Base-by-base conservation (phyloP, 2,113 vertebrate genomes). In the Heterocephalus glaber region DNA sequence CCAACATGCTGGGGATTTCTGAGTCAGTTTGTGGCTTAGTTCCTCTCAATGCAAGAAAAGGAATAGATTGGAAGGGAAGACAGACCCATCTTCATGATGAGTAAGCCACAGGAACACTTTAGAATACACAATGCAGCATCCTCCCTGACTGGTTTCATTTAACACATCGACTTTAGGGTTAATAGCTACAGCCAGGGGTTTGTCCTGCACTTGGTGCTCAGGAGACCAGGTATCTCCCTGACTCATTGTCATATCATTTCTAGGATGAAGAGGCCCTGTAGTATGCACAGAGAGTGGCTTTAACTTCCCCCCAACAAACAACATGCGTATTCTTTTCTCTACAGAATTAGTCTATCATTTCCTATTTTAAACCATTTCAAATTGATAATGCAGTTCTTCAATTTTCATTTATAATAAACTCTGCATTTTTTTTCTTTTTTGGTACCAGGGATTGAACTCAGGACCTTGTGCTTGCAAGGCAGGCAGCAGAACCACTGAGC, bases 391-490 rank as follows among this genome's bases (percentile, higher is more conserved):
- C 41, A 20, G 54, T 79, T 85, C 38, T 85, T 74, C n/a, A 66
- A 24, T 83, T 92, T 87, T 81, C 22, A 85, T 77, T 90, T 76
- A 58, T 7, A 60, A 56, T 47, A 5, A 81, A 74, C 33, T 84
- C 93, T 95, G 88, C 22, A 76, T 28, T 82, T 95, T 89, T 92
- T 80, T n/a, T n/a, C n/a, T n/a, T n/a, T n/a, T n/a, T n/a, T n/a
- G n/a, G n/a, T n/a, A n/a, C n/a, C n/a, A n/a, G n/a, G n/a, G n/a
- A n/a, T n/a, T n/a, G n/a, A n/a, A n/a, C n/a, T n/a, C n/a, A n/a
- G n/a, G n/a, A n/a, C n/a, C n/a, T n/a, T n/a, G n/a, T n/a, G n/a
- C n/a, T n/a, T n/a, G n/a, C n/a, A n/a, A n/a, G n/a, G n/a, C n/a
- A n/a, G n/a, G n/a, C n/a, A n/a, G n/a, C n/a, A n/a, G n/a, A n/a